Evolutionary conservation across 2,113 vertebrate species (phyloP), one percentile per base, ranked within the genome.

Genomic region (Odobenus rosmarus): DNA sequence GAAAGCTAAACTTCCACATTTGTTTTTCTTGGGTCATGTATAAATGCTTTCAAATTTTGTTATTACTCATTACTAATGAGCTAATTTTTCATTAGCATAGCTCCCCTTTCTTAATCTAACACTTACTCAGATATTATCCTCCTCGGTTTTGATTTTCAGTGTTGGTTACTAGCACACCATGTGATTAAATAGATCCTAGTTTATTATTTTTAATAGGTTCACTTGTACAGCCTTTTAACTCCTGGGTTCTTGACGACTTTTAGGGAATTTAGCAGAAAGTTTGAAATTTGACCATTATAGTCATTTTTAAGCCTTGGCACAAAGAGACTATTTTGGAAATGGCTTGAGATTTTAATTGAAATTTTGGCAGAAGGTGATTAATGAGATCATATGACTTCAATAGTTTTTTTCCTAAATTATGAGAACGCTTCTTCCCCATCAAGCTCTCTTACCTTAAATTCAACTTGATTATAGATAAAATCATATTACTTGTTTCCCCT

Each of bases 121-220:
- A 90, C 16, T 53, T 64, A n/a, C 77, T 95, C 90, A 93, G 9
- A 62, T 90, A 87, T 49, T 83, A 90, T 90, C 15, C 15, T 90
- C 23, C 55, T 95, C 36, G 46, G 53, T 90, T 80, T 94, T 93
- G 39, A 71, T 96, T 97, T 90, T 90, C 14, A 96, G 14, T 64
- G 55, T 4, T 19, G 92, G 10, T 92, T 93, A 90, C 79, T 92
- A 51, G 80, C 23, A 98, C 53, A 16, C 0, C 39, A 71, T 81
- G n/a, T 67, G 94, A 94, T 97, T 94, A 94, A 76, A 92, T 55
- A 81, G 24, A 87, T 19, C 74, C n/a, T 95, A 89, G 36, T 96
- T 95, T 94, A 92, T 96, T 97, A 69, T 71, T 97, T 98, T 97
- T 83, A 97, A 90, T 79, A 88, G 8, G 2, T 71, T 93, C 81